Base-by-base conservation (phyloP, 2,113 vertebrate species). In the Terrapene triunguis region DNA sequence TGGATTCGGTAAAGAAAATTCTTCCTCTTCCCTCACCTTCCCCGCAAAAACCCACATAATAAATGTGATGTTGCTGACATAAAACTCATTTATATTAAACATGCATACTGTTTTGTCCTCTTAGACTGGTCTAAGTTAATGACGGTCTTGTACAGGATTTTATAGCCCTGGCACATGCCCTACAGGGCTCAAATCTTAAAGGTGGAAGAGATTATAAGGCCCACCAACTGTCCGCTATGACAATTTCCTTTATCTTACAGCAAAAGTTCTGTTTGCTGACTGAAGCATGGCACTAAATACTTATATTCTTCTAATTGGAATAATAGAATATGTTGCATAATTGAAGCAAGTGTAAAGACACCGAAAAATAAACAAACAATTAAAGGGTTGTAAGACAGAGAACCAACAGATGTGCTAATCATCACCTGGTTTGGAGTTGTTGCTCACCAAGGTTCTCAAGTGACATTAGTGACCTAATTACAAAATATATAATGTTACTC, bases 1-100 rank as follows among this genome's bases (percentile, higher is more conserved):
- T 94, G 62, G 90, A n/a, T 69, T 97, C 88, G 88, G 80, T 65
- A 55, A 80, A n/a, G 48, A 94, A 95, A 88, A 76, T 82, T 87
- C 10, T 24, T 42, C 47, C 78, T 53, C 65, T 14, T 86, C 21
- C n/a, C 1, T 38, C 8, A 10, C 16, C 1, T 29, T 21, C 2
- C 32, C 65, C 53, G 88, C 92, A 48, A 88, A 85, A 87, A 96
- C 92, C 59, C 9, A 44, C 55, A 53, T 80, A 78, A 87, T 85
- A 48, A 80, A 51, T 93, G 10, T 44, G 21, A 32, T 25, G 22
- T 29, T 85, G 22, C 27, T 97, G 85, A 78, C 55, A 54, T 89
- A 92, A 97, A 96, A 78, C 19, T 35, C 2, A 9, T 44, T 92
- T n/a, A 50, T 32, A 72, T 79, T 89, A 80, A 38, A 22, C 62